A percentile compares a stretch with the other conserved stretches of the same genome.
Evolutionary conservation across 2,113 vertebrate species (phyloP).

Genomic region (Cyprinodon brontotheroides): DNA sequence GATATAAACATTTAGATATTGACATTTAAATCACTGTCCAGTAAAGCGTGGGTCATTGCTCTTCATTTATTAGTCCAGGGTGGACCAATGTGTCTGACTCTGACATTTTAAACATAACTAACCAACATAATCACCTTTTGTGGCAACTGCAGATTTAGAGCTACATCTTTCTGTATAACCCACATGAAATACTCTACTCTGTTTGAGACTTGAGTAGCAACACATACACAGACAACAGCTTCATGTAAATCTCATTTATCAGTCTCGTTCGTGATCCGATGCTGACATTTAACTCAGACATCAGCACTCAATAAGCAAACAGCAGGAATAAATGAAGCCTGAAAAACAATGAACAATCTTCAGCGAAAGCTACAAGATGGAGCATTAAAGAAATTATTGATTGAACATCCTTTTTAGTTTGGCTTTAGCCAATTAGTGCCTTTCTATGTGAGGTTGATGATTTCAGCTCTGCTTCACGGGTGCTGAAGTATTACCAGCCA

Average conservation of each 20-base stretch:
- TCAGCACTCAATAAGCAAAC: conserved; percentile 26
- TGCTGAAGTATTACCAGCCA: neutral
- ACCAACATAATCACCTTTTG: conserved; percentile 23
- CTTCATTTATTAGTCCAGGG: conserved; percentile 31
- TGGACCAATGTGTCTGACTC: conserved; percentile 9
- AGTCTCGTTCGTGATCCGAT: conserved; percentile 26
- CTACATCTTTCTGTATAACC: neutral
- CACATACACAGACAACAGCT: neutral
- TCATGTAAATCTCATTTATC: conserved; percentile 30
- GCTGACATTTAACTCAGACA: conserved; percentile 38
- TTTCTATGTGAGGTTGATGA: neutral
- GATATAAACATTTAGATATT: neutral
- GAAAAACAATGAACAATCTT: conserved; percentile 6
- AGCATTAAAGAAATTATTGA: conserved; percentile 1
- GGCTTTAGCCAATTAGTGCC: neutral
- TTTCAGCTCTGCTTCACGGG: too few species aligned
- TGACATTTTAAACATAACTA: conserved; percentile 50
- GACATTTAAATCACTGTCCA: conserved; percentile 15
- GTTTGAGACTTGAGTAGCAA: conserved; percentile 3
- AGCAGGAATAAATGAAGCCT: conserved; percentile 13
- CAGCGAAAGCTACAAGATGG: neutral
- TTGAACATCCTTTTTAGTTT: neutral
- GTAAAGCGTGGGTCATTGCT: conserved; percentile 27
- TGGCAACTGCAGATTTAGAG: neutral
- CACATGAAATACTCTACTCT: neutral